These are phyloP conservation scores for Drosophila trapezifrons DNA, from an alignment of 1,140 invertebrate genomes.

Conservation along the genomic window DNA sequence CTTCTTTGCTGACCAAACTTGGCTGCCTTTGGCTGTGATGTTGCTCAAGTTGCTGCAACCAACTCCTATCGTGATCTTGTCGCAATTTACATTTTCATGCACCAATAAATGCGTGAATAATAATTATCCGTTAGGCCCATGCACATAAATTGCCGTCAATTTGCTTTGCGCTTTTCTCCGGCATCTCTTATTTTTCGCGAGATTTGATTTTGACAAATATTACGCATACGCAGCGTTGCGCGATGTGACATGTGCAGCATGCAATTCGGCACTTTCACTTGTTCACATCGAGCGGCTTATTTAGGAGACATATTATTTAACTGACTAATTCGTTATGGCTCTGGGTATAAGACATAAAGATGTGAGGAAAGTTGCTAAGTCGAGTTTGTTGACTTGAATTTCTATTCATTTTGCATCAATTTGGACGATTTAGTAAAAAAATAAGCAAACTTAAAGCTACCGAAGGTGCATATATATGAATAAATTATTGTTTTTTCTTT, in stretches of 20 bases:
- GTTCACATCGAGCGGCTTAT: conserved; percentile 43
- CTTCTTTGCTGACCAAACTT: conserved; percentile 78
- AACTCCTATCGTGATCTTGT: conserved; percentile 54
- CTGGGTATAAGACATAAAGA: neutral
- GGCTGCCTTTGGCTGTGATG: conserved; percentile 27
- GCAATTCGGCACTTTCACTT: conserved; percentile 65
- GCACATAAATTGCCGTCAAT: conserved; percentile 51
- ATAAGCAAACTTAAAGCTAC: conserved; percentile 15
- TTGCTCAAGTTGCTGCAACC: neutral
- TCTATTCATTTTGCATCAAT: conserved; percentile 29
- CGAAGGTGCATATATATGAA: conserved; percentile 32
- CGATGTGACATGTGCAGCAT: conserved; percentile 34
- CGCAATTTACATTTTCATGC: conserved; percentile 67
- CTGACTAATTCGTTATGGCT: conserved; percentile 47
- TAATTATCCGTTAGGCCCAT: conserved; percentile 54
- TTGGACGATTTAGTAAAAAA: conserved; percentile 22
- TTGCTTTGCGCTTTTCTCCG: conserved; percentile 54
- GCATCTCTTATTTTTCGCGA: conserved; percentile 24
- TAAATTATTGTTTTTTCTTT: conserved; percentile 18
- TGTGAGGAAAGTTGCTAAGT: neutral
- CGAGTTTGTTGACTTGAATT: conserved; percentile 36
- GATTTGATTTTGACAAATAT: conserved; percentile 64
- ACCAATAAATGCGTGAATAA: conserved; percentile 70
- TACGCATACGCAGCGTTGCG: conserved; percentile 73
- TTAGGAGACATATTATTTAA: conserved; percentile 72